Conservation (phyloP, 2,888 invertebrate genomes). For the Cacoxenus indagator region DNA sequence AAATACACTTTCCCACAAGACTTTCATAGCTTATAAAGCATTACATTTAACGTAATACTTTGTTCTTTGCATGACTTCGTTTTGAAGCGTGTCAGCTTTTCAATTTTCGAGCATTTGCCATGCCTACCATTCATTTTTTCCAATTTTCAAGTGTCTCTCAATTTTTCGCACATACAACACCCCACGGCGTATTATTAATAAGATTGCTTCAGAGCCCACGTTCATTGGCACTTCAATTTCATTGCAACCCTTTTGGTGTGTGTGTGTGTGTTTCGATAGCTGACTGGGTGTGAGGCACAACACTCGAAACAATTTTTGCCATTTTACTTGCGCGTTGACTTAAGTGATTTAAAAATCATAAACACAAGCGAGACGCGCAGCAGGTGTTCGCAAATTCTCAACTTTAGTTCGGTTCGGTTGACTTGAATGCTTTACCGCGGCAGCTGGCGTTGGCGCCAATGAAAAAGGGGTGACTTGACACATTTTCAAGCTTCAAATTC, state of each 20-base stretch:
- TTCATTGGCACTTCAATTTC: not conserved
- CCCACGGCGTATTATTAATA: constrained; percentile 6
- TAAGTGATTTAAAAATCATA: constrained; percentile 28
- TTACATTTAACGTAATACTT: no score
- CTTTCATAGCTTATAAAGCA: no score
- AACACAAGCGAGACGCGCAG: constrained; percentile 16
- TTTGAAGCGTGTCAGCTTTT: no score
- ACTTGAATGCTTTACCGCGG: not conserved
- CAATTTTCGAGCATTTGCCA: not conserved
- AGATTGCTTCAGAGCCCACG: not conserved
- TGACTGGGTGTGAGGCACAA: no score
- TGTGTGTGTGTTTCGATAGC: no score
- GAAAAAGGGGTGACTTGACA: constrained; percentile 9
- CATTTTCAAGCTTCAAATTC: not conserved
- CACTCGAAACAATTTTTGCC: not conserved
- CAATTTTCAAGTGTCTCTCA: not conserved
- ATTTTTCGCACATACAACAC: constrained; percentile 10
- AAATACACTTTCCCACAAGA: no score
- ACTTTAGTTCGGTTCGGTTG: not conserved
- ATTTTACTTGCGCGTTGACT: constrained; percentile 8
- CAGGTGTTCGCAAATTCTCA: constrained; percentile 22
- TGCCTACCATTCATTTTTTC: not conserved
- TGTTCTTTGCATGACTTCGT: no score
- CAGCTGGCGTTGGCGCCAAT: not conserved
- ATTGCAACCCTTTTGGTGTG: not conserved